Evolutionary conservation across 2,797 vertebrate genomes (phyloP), one percentile per base, ranked within the genome.

Genomic region (Alca torda): DNA sequence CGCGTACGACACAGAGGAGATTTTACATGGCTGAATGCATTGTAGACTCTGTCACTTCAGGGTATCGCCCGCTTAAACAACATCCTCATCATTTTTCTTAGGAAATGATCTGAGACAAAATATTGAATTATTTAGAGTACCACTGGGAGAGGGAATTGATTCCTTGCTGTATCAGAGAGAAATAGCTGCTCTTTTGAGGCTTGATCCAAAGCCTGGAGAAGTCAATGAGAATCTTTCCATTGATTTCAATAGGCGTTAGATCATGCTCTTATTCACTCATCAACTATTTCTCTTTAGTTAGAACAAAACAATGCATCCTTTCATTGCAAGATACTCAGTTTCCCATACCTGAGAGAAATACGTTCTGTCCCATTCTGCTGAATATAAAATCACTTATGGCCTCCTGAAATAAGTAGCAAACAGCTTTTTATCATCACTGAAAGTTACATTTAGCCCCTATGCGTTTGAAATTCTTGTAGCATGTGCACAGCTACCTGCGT

Each of bases 51-150:
- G 95, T 96, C 90, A 96, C 93, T 95, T 95, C 84, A 35, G 95
- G 95, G 82, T 93, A 94, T 94, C 43, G 2, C 84, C 90, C 75
- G 39, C 90, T 97, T 95, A 95, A 89, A 96, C 96, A 96, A 96
- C 94, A 96, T 84, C 90, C 92, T 94, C 89, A 87, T 96, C 78
- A 87, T 96, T 96, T 96, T 95, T 96, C 95, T 91, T 93, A 91
- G 84, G 93, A 96, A 96, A 96, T 90, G 89, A 96, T 96, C 92
- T 96, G 94, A 97, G 96, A 95, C 86, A 95, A 96, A 97, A 95
- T 94, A 96, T 87, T 96, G 95, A 97, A 97, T 97, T 96, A 96
- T 96, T 96, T 97, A 96, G 94, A 93, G 89, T 85, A 95, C 96
- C 33, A 0, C 86, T 95, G 94, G 96, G 95, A 96, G 84, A 96